Evolutionary conservation across 30 jellyfish, hydroid and myxozoan genomes (phyloP).

Genomic region (Chrysaora quinquecirrha): DNA sequence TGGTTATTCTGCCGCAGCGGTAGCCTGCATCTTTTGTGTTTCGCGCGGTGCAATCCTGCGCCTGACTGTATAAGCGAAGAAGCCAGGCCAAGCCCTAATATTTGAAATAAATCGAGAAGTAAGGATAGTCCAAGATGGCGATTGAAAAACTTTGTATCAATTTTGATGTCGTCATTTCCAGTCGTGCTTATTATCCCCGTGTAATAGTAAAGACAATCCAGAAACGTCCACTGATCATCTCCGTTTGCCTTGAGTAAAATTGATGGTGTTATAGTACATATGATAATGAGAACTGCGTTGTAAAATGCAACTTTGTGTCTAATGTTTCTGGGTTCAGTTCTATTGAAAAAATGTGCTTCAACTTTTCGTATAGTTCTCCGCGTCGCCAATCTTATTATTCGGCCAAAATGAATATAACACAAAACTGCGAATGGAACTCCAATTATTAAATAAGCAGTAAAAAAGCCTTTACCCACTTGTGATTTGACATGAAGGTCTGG

Average conservation of each 20-base stretch:
- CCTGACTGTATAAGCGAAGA: constrained; percentile 69
- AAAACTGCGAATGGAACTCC: constrained; percentile 61
- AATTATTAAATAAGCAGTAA: constrained; percentile 16
- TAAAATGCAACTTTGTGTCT: constrained; percentile 60
- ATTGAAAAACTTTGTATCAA: constrained; percentile 40
- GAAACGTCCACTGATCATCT: constrained; percentile 18
- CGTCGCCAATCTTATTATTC: constrained; percentile 35
- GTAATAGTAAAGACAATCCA: constrained; percentile 41
- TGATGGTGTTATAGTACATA: constrained; percentile 7
- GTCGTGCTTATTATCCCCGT: constrained; percentile 47
- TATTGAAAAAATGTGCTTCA: constrained; percentile 67
- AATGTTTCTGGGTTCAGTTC: constrained; percentile 58
- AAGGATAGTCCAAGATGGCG: constrained; percentile 24
- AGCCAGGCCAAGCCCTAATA: constrained; percentile 57
- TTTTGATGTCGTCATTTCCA: constrained; percentile 40
- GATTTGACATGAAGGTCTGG: constrained; percentile 39
- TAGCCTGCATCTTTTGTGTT: constrained; percentile 51
- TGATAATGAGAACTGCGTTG: constrained; percentile 7
- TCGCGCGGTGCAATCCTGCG: constrained; percentile 40
- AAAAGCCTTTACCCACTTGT: constrained; percentile 46
- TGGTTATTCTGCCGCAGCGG: constrained; percentile 13
- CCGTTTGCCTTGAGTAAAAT: not conserved
- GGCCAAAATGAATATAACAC: constrained; percentile 65
- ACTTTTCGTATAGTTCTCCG: constrained; percentile 35
- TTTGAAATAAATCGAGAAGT: constrained; percentile 35